Evolutionary conservation across 2,797 vertebrate species (phyloP).

Genomic region (Alosa sapidissima): DNA sequence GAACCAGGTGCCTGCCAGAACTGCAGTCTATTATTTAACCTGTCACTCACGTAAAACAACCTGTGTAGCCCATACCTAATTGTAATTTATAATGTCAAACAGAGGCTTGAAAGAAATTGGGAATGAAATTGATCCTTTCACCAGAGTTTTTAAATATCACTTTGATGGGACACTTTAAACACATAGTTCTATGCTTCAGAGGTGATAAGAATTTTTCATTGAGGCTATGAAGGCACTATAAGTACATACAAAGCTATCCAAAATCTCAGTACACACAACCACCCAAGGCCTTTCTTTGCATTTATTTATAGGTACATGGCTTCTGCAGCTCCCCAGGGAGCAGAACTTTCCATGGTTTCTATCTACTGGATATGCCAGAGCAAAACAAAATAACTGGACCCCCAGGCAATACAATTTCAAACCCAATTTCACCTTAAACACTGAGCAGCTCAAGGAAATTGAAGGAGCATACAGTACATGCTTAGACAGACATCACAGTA

Average conservation of each 20-base stretch:
- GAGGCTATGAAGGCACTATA: neutral
- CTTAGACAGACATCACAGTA: neutral
- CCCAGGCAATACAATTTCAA: constrained; percentile 7
- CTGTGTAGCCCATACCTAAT: neutral
- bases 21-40: neutral
- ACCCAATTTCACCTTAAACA: neutral
- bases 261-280: neutral
- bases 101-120: neutral
- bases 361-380: neutral
- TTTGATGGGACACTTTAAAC: neutral
- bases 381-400: neutral
- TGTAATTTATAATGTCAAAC: neutral
- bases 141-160: neutral
- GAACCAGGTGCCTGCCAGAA: neutral
- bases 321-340: neutral
- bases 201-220: neutral
- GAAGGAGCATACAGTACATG: neutral
- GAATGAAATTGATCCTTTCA: neutral
- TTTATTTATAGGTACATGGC: constrained; percentile 14
- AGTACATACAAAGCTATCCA: neutral
- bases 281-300: neutral
- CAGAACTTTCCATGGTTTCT: neutral
- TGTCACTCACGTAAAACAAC: neutral
- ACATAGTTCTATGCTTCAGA: neutral
- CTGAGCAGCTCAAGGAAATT: neutral